Conservation (phyloP, 2,797 vertebrate species). For the Tiaroga cobitis region DNA sequence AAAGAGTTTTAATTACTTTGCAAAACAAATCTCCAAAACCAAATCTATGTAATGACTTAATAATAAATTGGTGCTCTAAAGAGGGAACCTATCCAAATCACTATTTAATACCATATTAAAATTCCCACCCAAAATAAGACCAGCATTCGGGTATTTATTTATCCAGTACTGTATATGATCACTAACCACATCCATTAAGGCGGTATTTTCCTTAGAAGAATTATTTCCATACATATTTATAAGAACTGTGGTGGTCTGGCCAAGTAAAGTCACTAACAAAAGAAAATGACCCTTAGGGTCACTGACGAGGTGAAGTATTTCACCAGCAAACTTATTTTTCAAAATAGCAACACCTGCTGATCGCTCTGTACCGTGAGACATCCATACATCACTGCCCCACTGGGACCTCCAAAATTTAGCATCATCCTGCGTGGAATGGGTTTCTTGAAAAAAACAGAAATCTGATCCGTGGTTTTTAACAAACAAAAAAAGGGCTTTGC, state of each 20-base stretch:
- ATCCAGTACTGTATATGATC: not conserved
- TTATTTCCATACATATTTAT: conserved; percentile 18
- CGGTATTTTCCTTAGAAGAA: not conserved
- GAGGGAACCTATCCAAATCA: not conserved
- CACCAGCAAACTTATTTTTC: conserved; percentile 15
- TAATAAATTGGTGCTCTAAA: not conserved
- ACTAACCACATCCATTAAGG: conserved; percentile 3
- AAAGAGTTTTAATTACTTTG: conserved; percentile 1
- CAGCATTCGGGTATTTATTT: conserved; percentile 1
- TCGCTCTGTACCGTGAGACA: not conserved
- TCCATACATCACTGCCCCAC: not conserved
- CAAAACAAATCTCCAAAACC: not conserved
- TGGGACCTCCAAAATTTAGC: not conserved
- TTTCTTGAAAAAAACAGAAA: conserved; percentile 1
- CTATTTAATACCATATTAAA: not conserved
- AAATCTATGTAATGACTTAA: conserved; percentile 17
- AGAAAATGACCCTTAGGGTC: conserved; percentile 6
- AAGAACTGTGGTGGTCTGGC: not conserved
- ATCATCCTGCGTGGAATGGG: not conserved
- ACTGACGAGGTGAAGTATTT: too few species aligned
- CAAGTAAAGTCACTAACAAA: not conserved
- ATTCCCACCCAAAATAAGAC: not conserved
- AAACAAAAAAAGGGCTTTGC: conserved; percentile 10
- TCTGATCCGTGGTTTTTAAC: not conserved
- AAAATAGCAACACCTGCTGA: too few species aligned